Evolutionary conservation across 1,140 invertebrate genomes (phyloP).

Genomic region (Sminthurinus signatus): DNA sequence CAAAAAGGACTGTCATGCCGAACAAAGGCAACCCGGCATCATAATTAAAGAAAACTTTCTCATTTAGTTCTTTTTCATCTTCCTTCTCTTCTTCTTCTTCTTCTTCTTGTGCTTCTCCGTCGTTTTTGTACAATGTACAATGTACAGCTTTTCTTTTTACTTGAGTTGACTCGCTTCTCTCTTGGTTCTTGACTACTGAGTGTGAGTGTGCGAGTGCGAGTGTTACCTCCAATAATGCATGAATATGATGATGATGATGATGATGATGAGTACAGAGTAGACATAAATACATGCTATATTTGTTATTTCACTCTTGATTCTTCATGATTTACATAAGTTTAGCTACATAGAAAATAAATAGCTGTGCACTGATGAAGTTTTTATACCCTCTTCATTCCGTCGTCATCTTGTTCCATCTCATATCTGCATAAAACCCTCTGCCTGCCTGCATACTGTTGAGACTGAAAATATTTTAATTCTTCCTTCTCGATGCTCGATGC

Average conservation of each 20-base stretch:
- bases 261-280: no score
- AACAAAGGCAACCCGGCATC: not conserved
- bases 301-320: no score
- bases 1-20: slow-evolving; percentile 12
- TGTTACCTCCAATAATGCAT: not conserved
- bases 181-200: not conserved
- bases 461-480: no score
- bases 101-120: not conserved
- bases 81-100: not conserved
- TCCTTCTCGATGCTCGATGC: no score
- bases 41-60: slow-evolving; percentile 16
- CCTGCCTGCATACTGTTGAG: no score
- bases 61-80: not conserved
- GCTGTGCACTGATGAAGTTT: no score
- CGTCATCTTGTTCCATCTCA: no score
- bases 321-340: no score
- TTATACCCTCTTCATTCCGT: no score
- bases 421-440: no score
- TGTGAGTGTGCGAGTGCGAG: not conserved
- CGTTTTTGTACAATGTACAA: not conserved
- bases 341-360: no score
- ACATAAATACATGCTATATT: no score
- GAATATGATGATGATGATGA: not conserved
- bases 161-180: not conserved
- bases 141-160: not conserved